phyloP scores from a whole-genome alignment of 2,888 invertebrate species.

The Amphiduros pacificus region DNA sequence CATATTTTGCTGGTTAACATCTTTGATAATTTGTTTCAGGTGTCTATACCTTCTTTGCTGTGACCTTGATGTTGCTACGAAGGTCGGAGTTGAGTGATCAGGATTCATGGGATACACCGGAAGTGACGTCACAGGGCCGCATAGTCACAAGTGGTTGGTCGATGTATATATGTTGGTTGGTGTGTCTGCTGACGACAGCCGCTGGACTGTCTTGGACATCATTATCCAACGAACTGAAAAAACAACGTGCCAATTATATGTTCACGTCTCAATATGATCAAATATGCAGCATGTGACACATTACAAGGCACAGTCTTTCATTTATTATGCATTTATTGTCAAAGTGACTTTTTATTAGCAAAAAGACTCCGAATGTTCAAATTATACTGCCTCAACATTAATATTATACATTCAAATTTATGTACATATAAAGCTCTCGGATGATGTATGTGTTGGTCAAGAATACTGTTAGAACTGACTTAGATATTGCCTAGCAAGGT shows the following conservation, averaged over 20 bases:
- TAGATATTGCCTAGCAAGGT: too few species aligned
- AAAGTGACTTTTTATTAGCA: too few species aligned
- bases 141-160: conserved; percentile 9
- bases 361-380: too few species aligned
- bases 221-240: conserved; percentile 2
- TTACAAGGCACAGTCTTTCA: neutral
- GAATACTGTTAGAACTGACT: too few species aligned
- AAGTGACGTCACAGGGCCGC: conserved; percentile 8
- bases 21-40: neutral
- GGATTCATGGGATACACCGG: conserved; percentile 1
- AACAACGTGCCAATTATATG: conserved; percentile 6
- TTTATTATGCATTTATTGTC: too few species aligned
- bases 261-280: conserved; percentile 16
- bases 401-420: too few species aligned
- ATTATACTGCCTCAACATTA: too few species aligned
- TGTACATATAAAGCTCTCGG: too few species aligned
- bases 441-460: too few species aligned
- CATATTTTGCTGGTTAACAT: neutral
- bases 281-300: conserved; percentile 20
- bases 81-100: neutral
- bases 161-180: conserved; percentile 12
- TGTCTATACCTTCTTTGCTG: conserved; percentile 14
- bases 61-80: conserved; percentile 12
- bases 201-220: conserved; percentile 13
- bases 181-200: conserved; percentile 3